phyloP scores from a whole-genome alignment of 2,797 vertebrate genomes.

The Cottoperca gobio region DNA sequence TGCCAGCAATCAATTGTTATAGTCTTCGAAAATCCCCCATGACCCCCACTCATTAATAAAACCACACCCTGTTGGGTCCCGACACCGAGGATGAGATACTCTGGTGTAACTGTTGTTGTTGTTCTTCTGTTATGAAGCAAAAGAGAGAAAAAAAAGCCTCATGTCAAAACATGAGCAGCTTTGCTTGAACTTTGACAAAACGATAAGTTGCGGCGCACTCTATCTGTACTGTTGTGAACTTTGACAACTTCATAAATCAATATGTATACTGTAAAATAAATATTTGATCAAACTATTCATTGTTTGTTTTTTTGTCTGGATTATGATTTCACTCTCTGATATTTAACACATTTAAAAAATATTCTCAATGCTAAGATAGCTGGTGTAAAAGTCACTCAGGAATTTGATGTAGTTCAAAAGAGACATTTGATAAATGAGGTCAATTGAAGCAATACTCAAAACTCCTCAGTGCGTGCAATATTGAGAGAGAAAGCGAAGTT shows the following conservation, averaged over 20 bases:
- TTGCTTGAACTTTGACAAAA: background rate
- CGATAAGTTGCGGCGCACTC: background rate
- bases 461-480: too few species aligned
- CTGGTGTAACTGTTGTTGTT: slow-evolving; percentile 13
- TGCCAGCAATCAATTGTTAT: background rate
- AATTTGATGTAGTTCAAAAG: background rate
- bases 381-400: background rate
- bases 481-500: too few species aligned
- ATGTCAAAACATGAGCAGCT: background rate
- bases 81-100: slow-evolving; percentile 34
- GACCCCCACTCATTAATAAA: background rate
- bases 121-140: background rate
- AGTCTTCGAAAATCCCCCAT: background rate
- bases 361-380: background rate
- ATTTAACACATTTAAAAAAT: background rate
- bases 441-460: too few species aligned
- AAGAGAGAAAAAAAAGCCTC: background rate
- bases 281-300: background rate
- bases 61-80: background rate
- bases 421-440: too few species aligned
- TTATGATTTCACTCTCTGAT: background rate
- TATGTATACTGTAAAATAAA: background rate
- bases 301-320: background rate
- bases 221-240: slow-evolving; percentile 11
- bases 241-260: background rate